These are phyloP conservation scores for Hydra vulgaris DNA, from an alignment of 30 jellyfish, hydroid and myxozoan genomes.

Conservation along the genomic window DNA sequence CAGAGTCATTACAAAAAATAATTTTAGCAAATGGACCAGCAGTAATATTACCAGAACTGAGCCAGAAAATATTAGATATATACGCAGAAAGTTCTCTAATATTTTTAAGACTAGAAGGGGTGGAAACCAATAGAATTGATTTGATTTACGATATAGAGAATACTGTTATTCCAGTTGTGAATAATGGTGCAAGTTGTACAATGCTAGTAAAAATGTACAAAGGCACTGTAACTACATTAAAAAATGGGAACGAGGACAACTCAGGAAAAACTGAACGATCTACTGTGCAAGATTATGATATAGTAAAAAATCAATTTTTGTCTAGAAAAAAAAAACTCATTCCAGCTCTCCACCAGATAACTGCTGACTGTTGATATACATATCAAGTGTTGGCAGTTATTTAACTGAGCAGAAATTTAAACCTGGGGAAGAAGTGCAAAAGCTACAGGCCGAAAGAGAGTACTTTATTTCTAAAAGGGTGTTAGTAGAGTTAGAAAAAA, in stretches of 20 bases:
- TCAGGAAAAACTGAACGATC: neutral
- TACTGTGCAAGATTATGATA: neutral
- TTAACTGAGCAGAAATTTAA: too few relatives aligned
- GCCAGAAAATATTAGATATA: neutral
- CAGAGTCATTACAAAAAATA: too few relatives aligned
- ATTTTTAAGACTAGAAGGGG: neutral
- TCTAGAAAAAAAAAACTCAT: neutral
- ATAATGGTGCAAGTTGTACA: neutral
- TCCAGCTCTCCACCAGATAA: neutral
- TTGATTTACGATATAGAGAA: neutral
- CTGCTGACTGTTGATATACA: too few relatives aligned
- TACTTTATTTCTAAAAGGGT: too few relatives aligned
- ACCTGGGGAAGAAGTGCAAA: too few relatives aligned
- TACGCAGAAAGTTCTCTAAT: neutral
- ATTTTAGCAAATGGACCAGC: too few relatives aligned
- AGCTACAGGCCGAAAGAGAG: too few relatives aligned
- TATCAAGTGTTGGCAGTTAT: too few relatives aligned
- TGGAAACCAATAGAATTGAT: neutral
- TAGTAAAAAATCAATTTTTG: neutral
- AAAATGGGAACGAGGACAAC: neutral
- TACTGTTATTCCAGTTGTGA: neutral
- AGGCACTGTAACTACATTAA: neutral
- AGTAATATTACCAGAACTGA: neutral
- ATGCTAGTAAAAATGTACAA: too few relatives aligned
- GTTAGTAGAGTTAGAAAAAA: too few relatives aligned